phyloP scores from a whole-genome alignment of 2,797 vertebrate species.

The Liasis olivaceus region DNA sequence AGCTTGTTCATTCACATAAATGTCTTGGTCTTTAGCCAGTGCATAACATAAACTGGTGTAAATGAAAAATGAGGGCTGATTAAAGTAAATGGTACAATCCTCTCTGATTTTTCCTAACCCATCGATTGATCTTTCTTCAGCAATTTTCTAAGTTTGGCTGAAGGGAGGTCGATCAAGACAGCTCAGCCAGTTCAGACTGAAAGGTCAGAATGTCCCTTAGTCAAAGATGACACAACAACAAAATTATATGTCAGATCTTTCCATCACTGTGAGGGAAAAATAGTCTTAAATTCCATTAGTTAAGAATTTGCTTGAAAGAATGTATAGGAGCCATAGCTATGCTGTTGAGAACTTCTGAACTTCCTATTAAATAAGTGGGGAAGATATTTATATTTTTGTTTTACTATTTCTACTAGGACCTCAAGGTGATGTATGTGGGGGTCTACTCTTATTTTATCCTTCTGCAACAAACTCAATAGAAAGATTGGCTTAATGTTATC shows the following conservation, averaged over 20 bases:
- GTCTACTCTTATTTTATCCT: neutral
- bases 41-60: neutral
- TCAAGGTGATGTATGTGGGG: neutral
- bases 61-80: neutral
- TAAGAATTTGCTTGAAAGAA: neutral
- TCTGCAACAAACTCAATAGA: neutral
- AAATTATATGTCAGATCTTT: neutral
- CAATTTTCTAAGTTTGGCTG: neutral
- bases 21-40: neutral
- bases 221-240: neutral
- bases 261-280: neutral
- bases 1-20: neutral
- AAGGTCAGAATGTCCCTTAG: neutral
- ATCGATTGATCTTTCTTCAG: neutral
- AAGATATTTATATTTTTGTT: neutral
- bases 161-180: neutral
- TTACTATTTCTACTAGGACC: neutral
- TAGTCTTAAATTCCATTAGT: neutral
- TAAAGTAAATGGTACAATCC: neutral
- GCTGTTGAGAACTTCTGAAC: neutral
- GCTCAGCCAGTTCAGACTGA: neutral
- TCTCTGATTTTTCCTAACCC: neutral
- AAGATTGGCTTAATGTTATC: neutral
- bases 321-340: neutral
- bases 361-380: neutral